Conservation (phyloP, 2,797 vertebrate species). For the Bovichtus diacanthus region DNA sequence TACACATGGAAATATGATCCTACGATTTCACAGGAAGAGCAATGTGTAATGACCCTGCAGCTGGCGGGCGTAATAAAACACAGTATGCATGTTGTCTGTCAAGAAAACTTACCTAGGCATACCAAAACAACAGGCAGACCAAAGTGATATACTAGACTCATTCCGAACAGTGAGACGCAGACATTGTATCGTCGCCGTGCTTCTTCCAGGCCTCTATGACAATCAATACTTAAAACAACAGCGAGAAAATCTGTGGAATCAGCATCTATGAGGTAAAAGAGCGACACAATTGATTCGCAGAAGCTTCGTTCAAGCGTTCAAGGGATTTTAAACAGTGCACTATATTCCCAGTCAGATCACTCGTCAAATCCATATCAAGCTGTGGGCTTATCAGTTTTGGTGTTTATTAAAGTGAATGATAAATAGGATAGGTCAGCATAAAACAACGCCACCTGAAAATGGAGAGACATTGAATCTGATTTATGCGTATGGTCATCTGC, state of each 20-base stretch:
- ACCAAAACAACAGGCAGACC: constrained; percentile 50
- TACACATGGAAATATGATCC: constrained; percentile 77
- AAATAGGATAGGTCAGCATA: constrained; percentile 75
- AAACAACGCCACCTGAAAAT: constrained; percentile 60
- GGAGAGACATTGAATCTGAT: constrained; percentile 65
- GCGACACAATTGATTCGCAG: constrained; percentile 70
- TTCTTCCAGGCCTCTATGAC: constrained; percentile 52
- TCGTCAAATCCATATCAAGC: constrained; percentile 63
- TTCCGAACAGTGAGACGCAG: constrained; percentile 43
- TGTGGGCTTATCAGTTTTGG: constrained; percentile 45
- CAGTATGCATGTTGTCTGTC: constrained; percentile 70
- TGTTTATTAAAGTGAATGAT: constrained; percentile 72
- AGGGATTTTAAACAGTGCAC: constrained; percentile 60
- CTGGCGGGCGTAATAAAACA: constrained; percentile 76
- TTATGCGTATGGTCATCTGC: constrained; percentile 73
- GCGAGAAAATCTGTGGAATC: constrained; percentile 70
- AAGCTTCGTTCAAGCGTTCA: constrained; percentile 58
- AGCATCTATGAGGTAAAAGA: constrained; percentile 68
- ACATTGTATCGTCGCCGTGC: constrained; percentile 22
- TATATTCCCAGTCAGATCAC: constrained; percentile 52
- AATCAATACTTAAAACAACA: constrained; percentile 75
- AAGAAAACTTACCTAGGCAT: constrained; percentile 60
- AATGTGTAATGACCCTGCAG: constrained; percentile 73
- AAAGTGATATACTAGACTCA: constrained; percentile 46
- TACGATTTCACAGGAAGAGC: constrained; percentile 65